Evolutionary conservation across 2,113 vertebrate genomes (phyloP).

Genomic region (Varanus salvator): DNA sequence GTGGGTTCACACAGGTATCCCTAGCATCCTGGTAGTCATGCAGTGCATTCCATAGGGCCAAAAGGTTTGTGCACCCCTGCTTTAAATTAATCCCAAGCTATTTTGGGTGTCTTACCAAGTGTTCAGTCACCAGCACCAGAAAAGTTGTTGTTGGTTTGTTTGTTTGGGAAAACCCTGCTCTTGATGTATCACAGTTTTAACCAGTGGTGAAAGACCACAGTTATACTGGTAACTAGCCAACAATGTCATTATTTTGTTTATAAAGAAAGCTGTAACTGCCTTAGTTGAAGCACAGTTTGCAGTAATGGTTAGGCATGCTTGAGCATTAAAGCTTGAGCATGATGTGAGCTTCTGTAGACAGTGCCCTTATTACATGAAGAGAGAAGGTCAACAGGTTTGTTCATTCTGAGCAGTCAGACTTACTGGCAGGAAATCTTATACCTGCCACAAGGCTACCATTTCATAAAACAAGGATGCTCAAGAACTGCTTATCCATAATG

Average conservation of each 20-base stretch:
- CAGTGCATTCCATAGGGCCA: too few species aligned
- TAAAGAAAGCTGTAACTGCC: not conserved
- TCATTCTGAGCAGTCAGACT: not conserved
- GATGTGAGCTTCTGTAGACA: not conserved
- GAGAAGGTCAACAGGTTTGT: not conserved
- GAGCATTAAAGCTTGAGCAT: not conserved
- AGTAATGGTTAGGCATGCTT: not conserved
- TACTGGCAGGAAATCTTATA: not conserved
- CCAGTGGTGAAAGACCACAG: not conserved
- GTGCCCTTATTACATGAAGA: not conserved
- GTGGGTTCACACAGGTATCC: too few species aligned
- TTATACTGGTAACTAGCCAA: not conserved
- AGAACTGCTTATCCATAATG: not conserved
- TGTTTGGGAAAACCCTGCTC: not conserved
- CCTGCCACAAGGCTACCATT: not conserved
- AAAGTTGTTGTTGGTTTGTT: not conserved
- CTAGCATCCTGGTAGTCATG: too few species aligned
- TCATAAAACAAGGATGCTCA: not conserved
- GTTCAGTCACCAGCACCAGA: not conserved
- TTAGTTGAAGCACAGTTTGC: not conserved
- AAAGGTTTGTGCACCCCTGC: too few species aligned
- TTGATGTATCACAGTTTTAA: not conserved
- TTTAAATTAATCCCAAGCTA: not conserved
- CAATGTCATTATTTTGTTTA: not conserved
- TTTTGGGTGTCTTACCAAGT: not conserved